phyloP scores from a whole-genome alignment of 2,888 invertebrate species.

The Oscheius sp. region DNA sequence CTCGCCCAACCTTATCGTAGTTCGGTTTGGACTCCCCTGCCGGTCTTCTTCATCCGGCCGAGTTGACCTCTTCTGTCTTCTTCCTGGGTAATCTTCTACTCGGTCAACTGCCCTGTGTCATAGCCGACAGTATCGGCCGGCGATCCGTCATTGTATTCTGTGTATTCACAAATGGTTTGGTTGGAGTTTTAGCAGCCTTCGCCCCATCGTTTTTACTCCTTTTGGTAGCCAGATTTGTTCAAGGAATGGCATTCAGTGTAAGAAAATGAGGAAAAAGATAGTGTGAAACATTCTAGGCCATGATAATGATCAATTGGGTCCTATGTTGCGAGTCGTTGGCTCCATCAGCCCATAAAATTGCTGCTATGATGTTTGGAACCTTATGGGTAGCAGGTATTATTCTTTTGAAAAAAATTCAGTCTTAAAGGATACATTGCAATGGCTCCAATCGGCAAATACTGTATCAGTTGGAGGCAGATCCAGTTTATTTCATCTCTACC shows the following conservation, averaged over 20 bases:
- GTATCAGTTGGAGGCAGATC: constrained; percentile 13
- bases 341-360: constrained; percentile 42
- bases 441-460: not conserved
- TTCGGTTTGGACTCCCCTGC: constrained; percentile 34
- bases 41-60: constrained; percentile 41
- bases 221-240: constrained; percentile 43
- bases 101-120: constrained; percentile 43
- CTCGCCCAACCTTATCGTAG: not conserved
- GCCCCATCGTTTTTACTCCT: constrained; percentile 42
- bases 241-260: constrained; percentile 47
- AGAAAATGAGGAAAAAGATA: not conserved
- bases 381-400: constrained; percentile 37
- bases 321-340: constrained; percentile 51
- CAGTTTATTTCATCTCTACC: constrained; percentile 9
- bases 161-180: constrained; percentile 39
- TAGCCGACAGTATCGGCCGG: constrained; percentile 46
- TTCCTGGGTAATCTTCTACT: constrained; percentile 46
- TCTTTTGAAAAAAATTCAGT: not conserved
- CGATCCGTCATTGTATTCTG: constrained; percentile 42
- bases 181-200: constrained; percentile 40
- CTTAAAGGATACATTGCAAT: constrained; percentile 3
- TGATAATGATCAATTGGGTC: constrained; percentile 52
- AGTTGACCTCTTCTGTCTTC: constrained; percentile 45
- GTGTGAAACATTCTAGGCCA: constrained; percentile 27
- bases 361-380: constrained; percentile 44